phyloP scores from a whole-genome alignment of 1,140 invertebrate genomes.

The Eumeta japonica region DNA sequence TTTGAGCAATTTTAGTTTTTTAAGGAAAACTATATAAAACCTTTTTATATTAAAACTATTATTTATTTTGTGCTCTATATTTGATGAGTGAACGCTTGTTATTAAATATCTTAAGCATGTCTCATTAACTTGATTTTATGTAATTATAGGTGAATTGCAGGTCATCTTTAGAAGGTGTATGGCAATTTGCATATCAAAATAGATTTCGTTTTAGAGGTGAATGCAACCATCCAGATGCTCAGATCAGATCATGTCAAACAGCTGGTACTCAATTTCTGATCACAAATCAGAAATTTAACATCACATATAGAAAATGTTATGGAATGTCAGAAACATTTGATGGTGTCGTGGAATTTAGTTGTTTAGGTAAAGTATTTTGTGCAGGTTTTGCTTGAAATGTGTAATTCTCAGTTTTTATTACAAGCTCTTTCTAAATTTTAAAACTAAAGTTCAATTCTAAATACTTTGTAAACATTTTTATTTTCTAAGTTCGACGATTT shows the following conservation, averaged over 20 bases:
- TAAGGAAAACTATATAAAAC: no score
- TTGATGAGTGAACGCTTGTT: no score
- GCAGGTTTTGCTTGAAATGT: no score
- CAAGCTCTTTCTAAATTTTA: not conserved
- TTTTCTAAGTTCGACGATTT: no score
- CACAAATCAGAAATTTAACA: conserved; percentile 95
- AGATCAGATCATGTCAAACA: conserved; percentile 91
- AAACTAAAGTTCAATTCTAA: not conserved
- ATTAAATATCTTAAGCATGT: no score
- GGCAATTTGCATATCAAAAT: conserved; percentile 93
- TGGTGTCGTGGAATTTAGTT: conserved; percentile 90
- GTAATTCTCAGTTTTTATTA: not conserved
- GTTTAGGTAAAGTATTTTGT: conserved; percentile 62
- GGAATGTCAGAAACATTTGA: conserved; percentile 82
- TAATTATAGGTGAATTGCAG: conserved; percentile 76
- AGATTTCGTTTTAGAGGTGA: conserved; percentile 88
- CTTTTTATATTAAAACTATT: no score
- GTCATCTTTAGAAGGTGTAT: conserved; percentile 90
- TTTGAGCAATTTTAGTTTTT: no score
- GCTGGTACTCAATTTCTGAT: conserved; percentile 94
- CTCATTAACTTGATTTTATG: no score
- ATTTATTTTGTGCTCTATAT: no score
- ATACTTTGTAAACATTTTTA: no score
- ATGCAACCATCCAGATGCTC: conserved; percentile 81
- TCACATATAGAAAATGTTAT: conserved; percentile 87